phyloP scores from a whole-genome alignment of 2,113 vertebrate species.

The Sisor rabdophorus region DNA sequence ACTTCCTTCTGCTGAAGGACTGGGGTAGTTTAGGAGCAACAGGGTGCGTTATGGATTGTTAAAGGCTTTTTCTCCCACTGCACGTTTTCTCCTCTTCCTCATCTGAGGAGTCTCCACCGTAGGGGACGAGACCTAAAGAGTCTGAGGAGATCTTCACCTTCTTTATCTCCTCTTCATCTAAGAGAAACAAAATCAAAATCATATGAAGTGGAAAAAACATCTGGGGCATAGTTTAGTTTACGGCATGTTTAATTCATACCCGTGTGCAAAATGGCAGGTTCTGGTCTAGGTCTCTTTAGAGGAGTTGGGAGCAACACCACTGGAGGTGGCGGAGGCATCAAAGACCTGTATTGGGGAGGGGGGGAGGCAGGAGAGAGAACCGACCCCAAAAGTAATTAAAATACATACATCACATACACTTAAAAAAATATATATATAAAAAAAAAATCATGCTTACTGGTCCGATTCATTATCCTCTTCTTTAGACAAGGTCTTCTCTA shows the following conservation, averaged over 20 bases:
- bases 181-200: slow-evolving; percentile 37
- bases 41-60: too few species aligned
- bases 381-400: too few species aligned
- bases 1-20: slow-evolving; percentile 51
- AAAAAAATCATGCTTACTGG: neutral
- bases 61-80: slow-evolving; percentile 60
- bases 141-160: slow-evolving; percentile 54
- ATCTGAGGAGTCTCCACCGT: slow-evolving; percentile 72
- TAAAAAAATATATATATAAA: too few species aligned
- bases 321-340: slow-evolving; percentile 70
- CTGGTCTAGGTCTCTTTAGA: slow-evolving; percentile 63
- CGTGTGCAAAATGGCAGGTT: slow-evolving; percentile 11
- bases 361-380: too few species aligned
- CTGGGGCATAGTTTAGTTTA: neutral
- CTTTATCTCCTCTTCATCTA: slow-evolving; percentile 61
- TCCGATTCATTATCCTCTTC: neutral
- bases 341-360: slow-evolving; percentile 49
- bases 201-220: neutral
- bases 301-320: slow-evolving; percentile 42
- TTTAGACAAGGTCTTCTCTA: neutral
- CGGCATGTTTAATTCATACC: slow-evolving; percentile 22
- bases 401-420: too few species aligned
- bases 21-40: slow-evolving; percentile 29
- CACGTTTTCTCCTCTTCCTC: slow-evolving; percentile 72
- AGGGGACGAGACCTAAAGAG: slow-evolving; percentile 66